Evolutionary conservation across 2,888 invertebrate species (phyloP), one percentile per base, ranked within the genome.

Genomic region (Rosalia funebris): DNA sequence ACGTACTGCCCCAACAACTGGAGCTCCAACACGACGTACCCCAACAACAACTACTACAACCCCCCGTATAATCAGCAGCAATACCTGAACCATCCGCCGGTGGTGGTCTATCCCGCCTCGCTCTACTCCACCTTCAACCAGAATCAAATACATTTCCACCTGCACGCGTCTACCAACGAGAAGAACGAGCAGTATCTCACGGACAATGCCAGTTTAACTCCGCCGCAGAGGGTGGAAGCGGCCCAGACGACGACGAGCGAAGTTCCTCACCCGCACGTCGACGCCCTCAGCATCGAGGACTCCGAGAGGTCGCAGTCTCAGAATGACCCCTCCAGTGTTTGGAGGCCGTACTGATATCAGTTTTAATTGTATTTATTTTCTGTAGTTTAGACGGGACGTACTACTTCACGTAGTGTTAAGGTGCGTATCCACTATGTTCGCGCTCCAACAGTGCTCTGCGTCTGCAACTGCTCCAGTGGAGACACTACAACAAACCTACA

Each of bases 121-220:
- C 91, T 92, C 79, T 92, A 92, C 37, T 92, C 92, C 16, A 65
- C 65, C 7, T 92, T 93, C 53, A 93, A 93, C 78, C 92, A 93
- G 80, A 93, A 92, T 79, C 92, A 93, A 83, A 92, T 93, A 62
- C 93, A 93, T 76, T 85, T 93, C 15, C 93, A 93, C 74, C 80
- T 91, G 19, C 92, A 93, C 79, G 87, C 88, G 47, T 71, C 71
- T 45, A 83, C 86, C 4, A 58, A 84, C 3, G 89, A 89, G 52
- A 89, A 89, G 77, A 71, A 87, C 67, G 89, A 89, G 68, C 89
- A 89, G 75, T 89, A 86, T 44, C 82, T 83, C 65, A 84, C 86
- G 71, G 74, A 76, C 32, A 66, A 65, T 17, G 32, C 65, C 44
- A 57, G 60, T 34, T 60, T 72, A 39, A 83, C 88, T 44, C 87